phyloP scores from a whole-genome alignment of 2,797 vertebrate genomes.

The Coregonus sp. region DNA sequence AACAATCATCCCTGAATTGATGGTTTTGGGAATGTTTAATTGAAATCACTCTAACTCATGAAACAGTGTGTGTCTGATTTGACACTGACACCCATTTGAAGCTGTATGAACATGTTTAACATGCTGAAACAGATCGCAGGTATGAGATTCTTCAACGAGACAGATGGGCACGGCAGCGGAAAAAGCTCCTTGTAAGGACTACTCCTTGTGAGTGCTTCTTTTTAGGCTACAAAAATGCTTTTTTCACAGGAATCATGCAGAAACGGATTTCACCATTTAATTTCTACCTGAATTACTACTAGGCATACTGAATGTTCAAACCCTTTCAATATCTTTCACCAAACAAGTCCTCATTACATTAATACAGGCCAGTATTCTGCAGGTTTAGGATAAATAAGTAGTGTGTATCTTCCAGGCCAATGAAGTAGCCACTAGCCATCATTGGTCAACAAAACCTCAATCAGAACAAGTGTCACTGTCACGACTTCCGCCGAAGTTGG shows the following conservation, averaged over 20 bases:
- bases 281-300: no score
- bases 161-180: neutral
- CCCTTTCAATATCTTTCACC: neutral
- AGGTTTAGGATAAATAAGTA: neutral
- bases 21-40: neutral
- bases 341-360: neutral
- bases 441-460: constrained; percentile 3
- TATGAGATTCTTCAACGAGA: neutral
- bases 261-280: no score
- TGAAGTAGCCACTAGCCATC: neutral
- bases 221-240: neutral
- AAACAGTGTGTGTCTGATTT: neutral
- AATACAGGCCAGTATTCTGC: neutral
- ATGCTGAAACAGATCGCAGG: neutral
- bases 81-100: neutral
- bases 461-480: constrained; percentile 36
- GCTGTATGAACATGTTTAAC: neutral
- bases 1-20: neutral
- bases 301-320: no score
- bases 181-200: neutral
- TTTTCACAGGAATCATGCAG: no score
- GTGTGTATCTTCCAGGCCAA: neutral
- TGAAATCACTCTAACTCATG: neutral
- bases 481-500: no score
- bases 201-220: neutral